Percentiles rank a stretch among this genome's conserved stretches.
Conservation (phyloP, 2,888 invertebrate genomes). For the Nezara viridula region DNA sequence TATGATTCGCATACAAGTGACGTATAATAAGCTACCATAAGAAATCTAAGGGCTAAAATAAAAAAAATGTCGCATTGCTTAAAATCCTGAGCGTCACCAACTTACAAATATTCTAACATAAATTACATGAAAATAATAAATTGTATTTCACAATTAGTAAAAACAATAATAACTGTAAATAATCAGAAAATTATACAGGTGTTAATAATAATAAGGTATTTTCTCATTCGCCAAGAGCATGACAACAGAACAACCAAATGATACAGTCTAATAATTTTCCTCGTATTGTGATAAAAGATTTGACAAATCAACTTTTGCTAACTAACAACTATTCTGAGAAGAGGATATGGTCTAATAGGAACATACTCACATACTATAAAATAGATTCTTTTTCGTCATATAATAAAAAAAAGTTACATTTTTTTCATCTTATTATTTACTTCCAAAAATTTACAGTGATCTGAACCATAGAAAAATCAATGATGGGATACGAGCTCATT, state of each 20-base stretch:
- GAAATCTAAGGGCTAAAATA: not conserved
- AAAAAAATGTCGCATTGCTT: not conserved
- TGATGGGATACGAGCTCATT: conserved; percentile 53
- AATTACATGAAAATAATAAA: not conserved
- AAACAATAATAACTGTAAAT: not conserved
- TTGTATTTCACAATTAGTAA: not conserved
- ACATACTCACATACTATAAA: conserved; percentile 59
- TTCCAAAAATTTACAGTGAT: conserved; percentile 53
- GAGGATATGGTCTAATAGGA: conserved; percentile 60
- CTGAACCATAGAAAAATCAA: conserved; percentile 55
- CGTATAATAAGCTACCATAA: not conserved
- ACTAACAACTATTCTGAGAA: conserved; percentile 59
- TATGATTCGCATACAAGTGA: not conserved
- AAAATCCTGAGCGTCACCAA: conserved; percentile 12
- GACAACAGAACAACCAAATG: conserved; percentile 14
- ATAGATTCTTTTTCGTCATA: conserved; percentile 57
- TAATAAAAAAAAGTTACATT: conserved; percentile 57
- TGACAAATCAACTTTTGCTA: conserved; percentile 54
- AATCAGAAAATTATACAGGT: not conserved
- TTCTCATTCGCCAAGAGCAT: not conserved
- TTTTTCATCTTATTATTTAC: not conserved
- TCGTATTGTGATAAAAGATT: conserved; percentile 57
- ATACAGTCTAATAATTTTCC: conserved; percentile 57
- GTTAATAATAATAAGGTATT: not conserved
- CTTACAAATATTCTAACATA: not conserved